These are phyloP conservation scores for Sarcophaga rosellei DNA, from an alignment of 2,888 invertebrate genomes.

Conservation along the genomic window DNA sequence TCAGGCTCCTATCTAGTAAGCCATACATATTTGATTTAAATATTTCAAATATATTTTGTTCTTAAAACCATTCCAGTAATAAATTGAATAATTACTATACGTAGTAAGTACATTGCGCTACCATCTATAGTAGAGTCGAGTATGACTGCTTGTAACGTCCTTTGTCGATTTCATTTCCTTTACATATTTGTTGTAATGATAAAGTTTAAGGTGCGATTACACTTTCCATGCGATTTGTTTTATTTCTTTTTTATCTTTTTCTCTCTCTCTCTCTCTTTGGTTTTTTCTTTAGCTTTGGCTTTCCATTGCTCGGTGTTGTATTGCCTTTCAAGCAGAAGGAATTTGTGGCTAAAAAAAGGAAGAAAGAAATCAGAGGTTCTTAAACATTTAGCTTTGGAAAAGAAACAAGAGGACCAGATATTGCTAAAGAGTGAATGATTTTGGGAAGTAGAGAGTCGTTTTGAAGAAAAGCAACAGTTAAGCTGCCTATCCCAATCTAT, in stretches of 20 bases:
- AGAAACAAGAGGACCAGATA: accelerated
- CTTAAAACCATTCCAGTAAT: no score
- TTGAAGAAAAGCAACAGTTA: no score
- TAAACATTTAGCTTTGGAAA: not conserved
- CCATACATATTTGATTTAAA: no score
- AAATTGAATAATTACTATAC: no score
- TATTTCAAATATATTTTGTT: no score
- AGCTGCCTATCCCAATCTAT: no score
- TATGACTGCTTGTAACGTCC: no score
- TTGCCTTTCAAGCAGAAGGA: slow-evolving; percentile 64
- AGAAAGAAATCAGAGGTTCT: slow-evolving; percentile 35
- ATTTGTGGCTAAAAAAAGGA: slow-evolving; percentile 21
- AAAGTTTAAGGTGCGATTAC: slow-evolving; percentile 71
- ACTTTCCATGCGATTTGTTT: slow-evolving; percentile 72
- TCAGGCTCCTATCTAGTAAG: no score
- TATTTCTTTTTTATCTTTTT: slow-evolving; percentile 59
- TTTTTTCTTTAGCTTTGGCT: slow-evolving; percentile 16
- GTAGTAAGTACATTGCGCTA: no score
- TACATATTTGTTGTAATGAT: slow-evolving; percentile 52
- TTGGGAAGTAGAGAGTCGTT: no score
- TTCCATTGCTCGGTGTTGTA: not conserved
- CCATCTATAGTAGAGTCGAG: no score
- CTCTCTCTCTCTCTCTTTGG: slow-evolving; percentile 22
- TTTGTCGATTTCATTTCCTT: not conserved
- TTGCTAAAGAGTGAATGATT: no score